Evolutionary conservation across 1,140 invertebrate genomes (phyloP).

Genomic region (Phthorimaea operculella): DNA sequence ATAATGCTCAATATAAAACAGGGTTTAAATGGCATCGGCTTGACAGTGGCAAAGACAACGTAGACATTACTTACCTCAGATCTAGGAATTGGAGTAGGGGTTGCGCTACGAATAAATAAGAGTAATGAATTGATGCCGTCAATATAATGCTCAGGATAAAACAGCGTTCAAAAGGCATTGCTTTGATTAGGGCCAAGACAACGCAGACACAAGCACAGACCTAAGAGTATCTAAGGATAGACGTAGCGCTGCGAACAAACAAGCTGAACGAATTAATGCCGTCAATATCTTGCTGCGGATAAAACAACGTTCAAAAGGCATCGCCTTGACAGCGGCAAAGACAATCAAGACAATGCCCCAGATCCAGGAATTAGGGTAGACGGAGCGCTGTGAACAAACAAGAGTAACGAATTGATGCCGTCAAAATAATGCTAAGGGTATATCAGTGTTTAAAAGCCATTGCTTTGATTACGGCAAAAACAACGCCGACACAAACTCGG

Average conservation of each 20-base stretch:
- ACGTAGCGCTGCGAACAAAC: slow-evolving; percentile 12
- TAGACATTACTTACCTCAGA: no score
- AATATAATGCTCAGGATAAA: slow-evolving; percentile 53
- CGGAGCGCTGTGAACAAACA: no score
- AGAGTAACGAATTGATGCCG: slow-evolving; percentile 47
- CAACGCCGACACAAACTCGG: slow-evolving; percentile 32
- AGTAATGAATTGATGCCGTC: slow-evolving; percentile 56
- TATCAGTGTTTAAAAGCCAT: slow-evolving; percentile 58
- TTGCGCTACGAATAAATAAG: no score
- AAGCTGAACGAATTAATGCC: slow-evolving; percentile 56
- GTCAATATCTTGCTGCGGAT: slow-evolving; percentile 53
- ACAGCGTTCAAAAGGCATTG: slow-evolving; percentile 56
- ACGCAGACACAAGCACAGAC: slow-evolving; percentile 27
- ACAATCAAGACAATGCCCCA: slow-evolving; percentile 36
- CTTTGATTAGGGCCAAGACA: slow-evolving; percentile 57
- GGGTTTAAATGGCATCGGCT: slow-evolving; percentile 52
- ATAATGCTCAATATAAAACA: slow-evolving; percentile 53
- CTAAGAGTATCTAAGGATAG: no score
- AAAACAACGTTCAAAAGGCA: slow-evolving; percentile 58
- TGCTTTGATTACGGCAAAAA: slow-evolving; percentile 55
- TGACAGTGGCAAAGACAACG: slow-evolving; percentile 61
- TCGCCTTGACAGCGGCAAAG: slow-evolving; percentile 53
- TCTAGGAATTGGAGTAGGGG: no score
- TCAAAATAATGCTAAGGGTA: slow-evolving; percentile 52
- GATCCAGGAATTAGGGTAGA: no score